Evolutionary conservation across 2,888 invertebrate species (phyloP).

Genomic region (Acronicta leporina): DNA sequence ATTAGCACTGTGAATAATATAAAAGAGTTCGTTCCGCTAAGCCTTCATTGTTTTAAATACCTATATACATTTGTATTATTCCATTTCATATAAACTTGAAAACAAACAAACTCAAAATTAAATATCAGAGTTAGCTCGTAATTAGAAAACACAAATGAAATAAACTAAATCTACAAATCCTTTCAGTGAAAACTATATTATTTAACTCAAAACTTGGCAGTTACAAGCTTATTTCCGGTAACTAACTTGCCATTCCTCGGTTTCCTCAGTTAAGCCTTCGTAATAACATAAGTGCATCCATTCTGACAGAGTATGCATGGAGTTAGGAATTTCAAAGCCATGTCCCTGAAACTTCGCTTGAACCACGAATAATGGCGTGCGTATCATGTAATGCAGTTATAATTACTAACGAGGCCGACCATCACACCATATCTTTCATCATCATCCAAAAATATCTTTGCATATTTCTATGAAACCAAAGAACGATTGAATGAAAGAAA

Average conservation of each 20-base stretch:
- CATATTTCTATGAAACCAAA: too few species aligned
- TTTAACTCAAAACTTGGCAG: constrained; percentile 14
- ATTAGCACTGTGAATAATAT: too few species aligned
- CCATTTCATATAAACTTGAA: background rate
- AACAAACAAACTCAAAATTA: background rate
- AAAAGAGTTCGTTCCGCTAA: too few species aligned
- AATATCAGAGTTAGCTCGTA: background rate
- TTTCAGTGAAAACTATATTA: constrained; percentile 14
- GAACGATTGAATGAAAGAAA: too few species aligned
- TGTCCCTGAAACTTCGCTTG: constrained; percentile 51
- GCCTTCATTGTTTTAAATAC: too few species aligned
- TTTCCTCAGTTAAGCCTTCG: constrained; percentile 53
- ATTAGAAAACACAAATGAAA: background rate
- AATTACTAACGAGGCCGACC: constrained; percentile 21
- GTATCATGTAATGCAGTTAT: constrained; percentile 22
- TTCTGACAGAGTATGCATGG: constrained; percentile 48
- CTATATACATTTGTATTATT: too few species aligned
- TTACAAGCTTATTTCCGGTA: constrained; percentile 24
- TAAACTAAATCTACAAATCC: constrained; percentile 9
- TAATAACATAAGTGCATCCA: constrained; percentile 65
- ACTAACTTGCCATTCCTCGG: constrained; percentile 52
- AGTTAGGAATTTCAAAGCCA: constrained; percentile 59
- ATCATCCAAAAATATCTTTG: too few species aligned
- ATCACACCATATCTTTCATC: too few species aligned
- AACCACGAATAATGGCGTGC: constrained; percentile 36